A percentile compares a stretch with the other conserved stretches of the same genome.
Conservation (phyloP, 2,888 invertebrate species). For the Tetropium fuscum region DNA sequence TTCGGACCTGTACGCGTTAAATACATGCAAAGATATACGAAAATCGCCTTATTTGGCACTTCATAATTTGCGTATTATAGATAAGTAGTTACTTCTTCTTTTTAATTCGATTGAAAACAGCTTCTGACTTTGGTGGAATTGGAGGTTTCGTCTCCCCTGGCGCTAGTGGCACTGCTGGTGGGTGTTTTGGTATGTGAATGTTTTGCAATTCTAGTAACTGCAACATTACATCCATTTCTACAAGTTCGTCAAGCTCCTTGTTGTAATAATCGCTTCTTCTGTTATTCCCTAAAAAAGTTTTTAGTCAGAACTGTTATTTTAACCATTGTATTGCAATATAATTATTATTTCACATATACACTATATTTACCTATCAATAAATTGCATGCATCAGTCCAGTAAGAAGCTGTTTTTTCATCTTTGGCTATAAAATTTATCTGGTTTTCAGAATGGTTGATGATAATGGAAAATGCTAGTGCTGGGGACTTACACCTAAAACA, state of each 20-base stretch:
- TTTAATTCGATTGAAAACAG: too few species aligned
- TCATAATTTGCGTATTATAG: too few species aligned
- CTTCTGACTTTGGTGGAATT: conserved; percentile 41
- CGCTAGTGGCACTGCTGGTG: conserved; percentile 56
- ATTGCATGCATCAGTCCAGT: conserved; percentile 61
- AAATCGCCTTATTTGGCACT: too few species aligned
- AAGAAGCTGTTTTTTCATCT: conserved; percentile 54
- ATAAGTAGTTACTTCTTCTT: too few species aligned
- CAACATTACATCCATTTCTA: conserved; percentile 60
- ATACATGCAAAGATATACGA: too few species aligned
- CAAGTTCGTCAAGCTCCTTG: conserved; percentile 57
- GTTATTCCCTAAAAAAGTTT: conserved; percentile 39
- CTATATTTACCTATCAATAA: conserved; percentile 55
- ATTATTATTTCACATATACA: too few species aligned
- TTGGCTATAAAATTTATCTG: conserved; percentile 59
- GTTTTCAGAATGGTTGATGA: conserved; percentile 52
- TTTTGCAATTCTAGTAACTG: conserved; percentile 61
- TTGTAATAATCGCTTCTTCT: conserved; percentile 54
- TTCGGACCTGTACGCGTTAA: too few species aligned
- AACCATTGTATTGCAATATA: too few species aligned
- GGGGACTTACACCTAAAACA: conserved; percentile 49
- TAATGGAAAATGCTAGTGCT: conserved; percentile 56
- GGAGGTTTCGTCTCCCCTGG: conserved; percentile 46
- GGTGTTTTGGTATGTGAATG: conserved; percentile 55
- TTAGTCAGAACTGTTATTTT: conserved; percentile 2